Percentiles rank a stretch among this genome's conserved stretches.
phyloP scores from a whole-genome alignment of 2,888 invertebrate species.

The Caenorhabditis sp. region DNA sequence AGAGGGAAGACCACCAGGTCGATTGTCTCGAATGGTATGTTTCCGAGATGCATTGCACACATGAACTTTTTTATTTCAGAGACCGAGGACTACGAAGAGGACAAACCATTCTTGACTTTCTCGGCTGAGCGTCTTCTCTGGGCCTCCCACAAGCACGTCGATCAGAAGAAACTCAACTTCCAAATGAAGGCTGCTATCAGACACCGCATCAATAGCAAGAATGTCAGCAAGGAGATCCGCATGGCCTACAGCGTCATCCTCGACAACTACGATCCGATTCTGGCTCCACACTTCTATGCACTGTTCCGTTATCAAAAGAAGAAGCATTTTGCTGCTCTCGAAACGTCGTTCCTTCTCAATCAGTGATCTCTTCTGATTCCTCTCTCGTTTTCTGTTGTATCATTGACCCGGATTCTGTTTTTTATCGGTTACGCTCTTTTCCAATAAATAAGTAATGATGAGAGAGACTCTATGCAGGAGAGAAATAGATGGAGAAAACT shows the following conservation, averaged over 20 bases:
- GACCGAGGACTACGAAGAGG: not conserved
- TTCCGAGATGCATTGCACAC: too few species aligned
- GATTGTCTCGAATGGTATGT: not conserved
- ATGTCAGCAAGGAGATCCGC: not conserved
- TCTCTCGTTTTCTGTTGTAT: too few species aligned
- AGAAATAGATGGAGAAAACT: not conserved
- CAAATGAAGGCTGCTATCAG: not conserved
- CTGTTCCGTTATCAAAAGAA: not conserved
- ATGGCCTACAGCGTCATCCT: slow-evolving; percentile 17
- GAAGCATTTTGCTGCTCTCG: not conserved
- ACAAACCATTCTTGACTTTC: not conserved
- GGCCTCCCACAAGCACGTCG: not conserved
- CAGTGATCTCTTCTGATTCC: not conserved
- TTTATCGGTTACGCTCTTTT: not conserved
- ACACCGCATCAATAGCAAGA: not conserved
- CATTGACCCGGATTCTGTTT: not conserved
- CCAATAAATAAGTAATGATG: not conserved
- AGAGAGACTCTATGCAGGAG: not conserved
- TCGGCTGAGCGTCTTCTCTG: not conserved
- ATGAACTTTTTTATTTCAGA: not conserved
- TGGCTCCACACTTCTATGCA: slow-evolving; percentile 1
- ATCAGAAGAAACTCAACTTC: not conserved
- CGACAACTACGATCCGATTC: slow-evolving; percentile 10
- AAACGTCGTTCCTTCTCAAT: not conserved
- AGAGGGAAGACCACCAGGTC: not conserved